Percentiles rank a stretch among this genome's conserved stretches.
phyloP scores from a whole-genome alignment of 1,140 invertebrate genomes.

The Sycobia sp. region DNA sequence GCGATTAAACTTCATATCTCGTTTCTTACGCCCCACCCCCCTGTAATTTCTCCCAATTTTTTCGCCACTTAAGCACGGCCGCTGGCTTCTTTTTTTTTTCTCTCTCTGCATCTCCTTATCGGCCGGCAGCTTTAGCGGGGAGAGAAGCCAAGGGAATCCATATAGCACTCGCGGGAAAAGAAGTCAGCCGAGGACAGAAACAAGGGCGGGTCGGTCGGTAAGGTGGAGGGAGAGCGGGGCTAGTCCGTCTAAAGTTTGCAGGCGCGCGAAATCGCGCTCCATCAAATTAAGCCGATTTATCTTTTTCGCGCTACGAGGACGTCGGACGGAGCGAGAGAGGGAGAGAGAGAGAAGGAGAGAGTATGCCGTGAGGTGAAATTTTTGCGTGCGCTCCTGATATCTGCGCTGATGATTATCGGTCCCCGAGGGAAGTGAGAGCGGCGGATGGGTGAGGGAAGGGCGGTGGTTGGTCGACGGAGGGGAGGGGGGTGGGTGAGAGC shows the following conservation, averaged over 20 bases:
- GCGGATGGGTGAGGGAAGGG: no score
- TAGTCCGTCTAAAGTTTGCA: constrained; percentile 26
- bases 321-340: no score
- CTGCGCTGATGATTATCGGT: constrained; percentile 12
- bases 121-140: background rate
- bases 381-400: background rate
- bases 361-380: no score
- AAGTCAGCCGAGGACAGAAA: no score
- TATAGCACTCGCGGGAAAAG: background rate
- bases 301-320: background rate
- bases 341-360: no score
- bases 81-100: constrained; percentile 11
- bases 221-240: no score
- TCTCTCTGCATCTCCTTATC: background rate
- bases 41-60: constrained; percentile 31
- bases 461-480: no score
- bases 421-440: background rate
- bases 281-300: constrained; percentile 33
- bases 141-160: no score
- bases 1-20: constrained; percentile 22
- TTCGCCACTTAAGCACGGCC: constrained; percentile 24
- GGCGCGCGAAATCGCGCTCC: constrained; percentile 22
- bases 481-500: no score
- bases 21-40: constrained; percentile 3
- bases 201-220: no score